A percentile compares a stretch with the other conserved stretches of the same genome.
These are phyloP conservation scores for Melikaiella ostensackeni DNA, from an alignment of 2,888 invertebrate genomes.

Conservation along the genomic window DNA sequence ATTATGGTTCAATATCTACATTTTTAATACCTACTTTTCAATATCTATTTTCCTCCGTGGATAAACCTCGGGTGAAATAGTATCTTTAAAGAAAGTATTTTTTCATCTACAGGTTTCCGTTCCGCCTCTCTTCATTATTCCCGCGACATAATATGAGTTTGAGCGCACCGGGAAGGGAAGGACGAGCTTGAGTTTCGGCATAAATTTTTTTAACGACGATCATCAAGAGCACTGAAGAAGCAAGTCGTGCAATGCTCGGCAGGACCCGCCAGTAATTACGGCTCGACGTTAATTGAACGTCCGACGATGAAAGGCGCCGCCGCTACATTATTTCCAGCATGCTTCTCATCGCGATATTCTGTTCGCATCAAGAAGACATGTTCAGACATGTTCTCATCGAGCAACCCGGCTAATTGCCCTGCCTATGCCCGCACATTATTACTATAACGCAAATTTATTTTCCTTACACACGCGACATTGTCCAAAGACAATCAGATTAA, in stretches of 20 bases:
- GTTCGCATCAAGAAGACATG: conserved; percentile 39
- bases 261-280: conserved; percentile 61
- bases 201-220: conserved; percentile 24
- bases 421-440: conserved; percentile 53
- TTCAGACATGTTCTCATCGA: conserved; percentile 50
- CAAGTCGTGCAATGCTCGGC: conserved; percentile 40
- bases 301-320: conserved; percentile 59
- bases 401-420: conserved; percentile 55
- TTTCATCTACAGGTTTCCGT: not conserved
- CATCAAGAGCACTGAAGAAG: conserved; percentile 28
- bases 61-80: too few species aligned
- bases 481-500: not conserved
- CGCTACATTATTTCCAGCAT: conserved; percentile 51
- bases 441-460: conserved; percentile 40
- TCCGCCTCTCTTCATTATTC: conserved; percentile 11
- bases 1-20: too few species aligned
- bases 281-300: conserved; percentile 63
- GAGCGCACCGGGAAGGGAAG: not conserved
- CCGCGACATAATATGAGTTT: not conserved
- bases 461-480: not conserved
- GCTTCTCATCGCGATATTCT: conserved; percentile 52
- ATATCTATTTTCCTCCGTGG: too few species aligned
- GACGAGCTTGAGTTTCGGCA: conserved; percentile 12
- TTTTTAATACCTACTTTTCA: too few species aligned
- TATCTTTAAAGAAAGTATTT: not conserved